phyloP scores from a whole-genome alignment of 1,140 invertebrate species.

The Ephestia elutella region DNA sequence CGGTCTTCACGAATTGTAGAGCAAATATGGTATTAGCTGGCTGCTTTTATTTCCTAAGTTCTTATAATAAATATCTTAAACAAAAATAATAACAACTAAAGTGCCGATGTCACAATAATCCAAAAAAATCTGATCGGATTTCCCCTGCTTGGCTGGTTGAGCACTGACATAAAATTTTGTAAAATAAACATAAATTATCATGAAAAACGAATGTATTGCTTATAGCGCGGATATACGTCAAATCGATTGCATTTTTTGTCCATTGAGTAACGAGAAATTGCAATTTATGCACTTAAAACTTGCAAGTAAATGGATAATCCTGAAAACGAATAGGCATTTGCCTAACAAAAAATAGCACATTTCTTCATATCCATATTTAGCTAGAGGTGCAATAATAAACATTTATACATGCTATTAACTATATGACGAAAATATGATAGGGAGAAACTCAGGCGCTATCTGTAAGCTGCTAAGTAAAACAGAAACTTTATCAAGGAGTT shows the following conservation, averaged over 20 bases:
- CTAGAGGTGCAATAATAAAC: too few species aligned
- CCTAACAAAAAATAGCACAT: too few species aligned
- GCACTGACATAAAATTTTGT: background rate
- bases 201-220: background rate
- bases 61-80: too few species aligned
- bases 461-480: background rate
- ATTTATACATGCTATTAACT: background rate
- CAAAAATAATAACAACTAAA: too few species aligned
- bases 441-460: background rate
- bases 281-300: slow-evolving; percentile 7
- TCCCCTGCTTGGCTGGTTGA: too few species aligned
- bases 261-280: slow-evolving; percentile 11
- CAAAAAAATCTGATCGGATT: too few species aligned
- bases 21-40: too few species aligned
- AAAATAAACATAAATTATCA: background rate
- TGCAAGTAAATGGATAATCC: background rate
- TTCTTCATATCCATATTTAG: too few species aligned
- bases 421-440: background rate
- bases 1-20: too few species aligned
- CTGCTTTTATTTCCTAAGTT: too few species aligned
- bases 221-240: slow-evolving; percentile 16
- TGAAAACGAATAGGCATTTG: background rate
- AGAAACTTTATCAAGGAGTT: slow-evolving; percentile 19
- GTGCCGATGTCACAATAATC: too few species aligned
- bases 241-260: slow-evolving; percentile 4